phyloP scores from a whole-genome alignment of 2,113 vertebrate species.

The Misgurnus mizolepis region DNA sequence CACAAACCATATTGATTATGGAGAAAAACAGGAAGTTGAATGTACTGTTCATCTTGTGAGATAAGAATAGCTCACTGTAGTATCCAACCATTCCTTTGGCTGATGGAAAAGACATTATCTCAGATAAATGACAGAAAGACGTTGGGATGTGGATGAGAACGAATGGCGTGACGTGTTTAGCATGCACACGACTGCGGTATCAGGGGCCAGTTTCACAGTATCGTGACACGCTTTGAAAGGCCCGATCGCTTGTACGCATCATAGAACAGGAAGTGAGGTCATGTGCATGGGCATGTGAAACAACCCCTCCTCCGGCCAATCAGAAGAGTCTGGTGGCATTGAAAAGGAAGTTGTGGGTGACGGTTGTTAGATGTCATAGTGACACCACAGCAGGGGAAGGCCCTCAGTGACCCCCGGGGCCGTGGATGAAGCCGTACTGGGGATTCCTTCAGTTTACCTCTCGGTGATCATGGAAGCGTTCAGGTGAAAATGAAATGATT shows the following conservation, averaged over 20 bases:
- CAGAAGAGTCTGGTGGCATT: not conserved
- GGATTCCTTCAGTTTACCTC: constrained; percentile 46
- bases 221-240: constrained; percentile 33
- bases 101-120: not conserved
- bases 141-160: too few species aligned
- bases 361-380: constrained; percentile 42
- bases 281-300: not conserved
- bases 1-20: constrained; percentile 65
- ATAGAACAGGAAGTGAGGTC: constrained; percentile 50
- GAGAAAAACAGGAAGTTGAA: constrained; percentile 71
- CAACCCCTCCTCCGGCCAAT: not conserved
- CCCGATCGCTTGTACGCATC: not conserved
- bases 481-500: constrained; percentile 53
- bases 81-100: not conserved
- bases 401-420: constrained; percentile 45
- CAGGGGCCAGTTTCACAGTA: not conserved
- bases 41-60: constrained; percentile 59
- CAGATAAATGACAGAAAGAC: not conserved
- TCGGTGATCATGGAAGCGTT: constrained; percentile 52
- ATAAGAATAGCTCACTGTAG: constrained; percentile 40
- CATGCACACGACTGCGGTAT: not conserved
- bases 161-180: too few species aligned
- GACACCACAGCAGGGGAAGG: constrained; percentile 58
- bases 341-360: constrained; percentile 70
- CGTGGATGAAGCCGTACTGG: constrained; percentile 43